Percentiles rank a stretch among this genome's conserved stretches.
phyloP scores from a whole-genome alignment of 2,888 invertebrate species.

The Loripinus fragilis region DNA sequence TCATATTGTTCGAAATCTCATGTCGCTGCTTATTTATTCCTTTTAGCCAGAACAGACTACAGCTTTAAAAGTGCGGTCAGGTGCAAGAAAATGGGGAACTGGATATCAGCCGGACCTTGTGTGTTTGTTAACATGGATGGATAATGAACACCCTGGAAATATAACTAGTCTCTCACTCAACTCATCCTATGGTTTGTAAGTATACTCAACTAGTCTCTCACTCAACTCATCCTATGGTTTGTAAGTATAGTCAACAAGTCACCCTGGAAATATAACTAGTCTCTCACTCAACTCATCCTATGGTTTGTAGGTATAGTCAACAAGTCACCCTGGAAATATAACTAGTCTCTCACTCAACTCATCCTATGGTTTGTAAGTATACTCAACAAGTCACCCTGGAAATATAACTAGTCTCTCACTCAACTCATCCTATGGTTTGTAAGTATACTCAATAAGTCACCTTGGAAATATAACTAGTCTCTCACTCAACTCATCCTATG shows the following conservation, averaged over 20 bases:
- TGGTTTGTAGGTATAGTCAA: constrained; percentile 96
- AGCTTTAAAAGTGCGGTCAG: constrained; percentile 87
- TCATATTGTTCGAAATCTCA: too few relatives aligned
- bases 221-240: too few relatives aligned
- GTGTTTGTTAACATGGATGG: constrained; percentile 93
- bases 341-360: constrained; percentile 97
- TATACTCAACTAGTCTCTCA: too few relatives aligned
- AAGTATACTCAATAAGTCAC: too few relatives aligned
- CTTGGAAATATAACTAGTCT: constrained; percentile 94
- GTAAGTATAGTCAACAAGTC: too few relatives aligned
- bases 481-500: constrained; percentile 97
- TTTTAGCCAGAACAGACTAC: constrained; percentile 79
- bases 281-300: too few relatives aligned
- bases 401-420: too few relatives aligned
- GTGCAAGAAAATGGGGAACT: constrained; percentile 92
- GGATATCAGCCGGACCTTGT: constrained; percentile 99
- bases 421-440: too few relatives aligned
- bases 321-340: constrained; percentile 93
- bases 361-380: constrained; percentile 97
- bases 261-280: too few relatives aligned
- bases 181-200: constrained; percentile 98
- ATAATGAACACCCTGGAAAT: constrained; percentile 90
- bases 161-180: constrained; percentile 96
- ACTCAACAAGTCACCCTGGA: constrained; percentile 92
- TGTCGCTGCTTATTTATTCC: constrained; percentile 26